Base-by-base conservation (phyloP, 1,140 invertebrate genomes). In the Dryas iulia region DNA sequence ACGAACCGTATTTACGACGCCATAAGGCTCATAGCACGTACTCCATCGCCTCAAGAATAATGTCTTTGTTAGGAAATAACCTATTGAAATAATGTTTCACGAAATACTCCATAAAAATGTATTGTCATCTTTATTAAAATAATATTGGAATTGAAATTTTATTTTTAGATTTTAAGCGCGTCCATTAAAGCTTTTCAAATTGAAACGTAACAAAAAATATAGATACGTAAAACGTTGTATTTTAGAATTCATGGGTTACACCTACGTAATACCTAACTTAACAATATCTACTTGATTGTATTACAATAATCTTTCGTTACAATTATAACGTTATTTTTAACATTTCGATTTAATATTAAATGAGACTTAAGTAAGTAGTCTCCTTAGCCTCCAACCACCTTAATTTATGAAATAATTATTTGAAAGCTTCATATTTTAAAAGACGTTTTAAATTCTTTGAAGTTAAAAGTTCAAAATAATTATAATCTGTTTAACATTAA, bases 11-110 rank as follows among this genome's bases (percentile, higher is more conserved):
- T 66, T 66, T 18, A 31, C 18, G 47, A 26, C 11, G 4, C 8
- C 6, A 31, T 53, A 66, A 66, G 14, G 14, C 14, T 52, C 59
- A 61, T 25, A 61, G 18, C 25, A 26, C 35, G 24, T 47, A 61
- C 39, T 25, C 23, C 10, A 23, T 11, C 35, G n/a, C 26, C 26
- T 47, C 33, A 28, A 47, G 14, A 23, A 47, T 61, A 47, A 47
- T 59, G 33, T 24, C 59, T 47, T 61, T 26, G 24, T 26, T 14
- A 52, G 25, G 59, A 52, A 62, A 62, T 30, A 35, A 62, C 25
- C 39, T 53, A 53, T 62, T 30, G 28, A 62, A 53, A 18, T 52
- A 62, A 62, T 53, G 59, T 3, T 47, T 62, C n/a, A 28, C 11
- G 14, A 21, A 62, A 24, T 60, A 25, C 21, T 18, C 35, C 39